These are phyloP conservation scores for Siphlonurus alternatus DNA, from an alignment of 2,888 invertebrate species.

Conservation along the genomic window DNA sequence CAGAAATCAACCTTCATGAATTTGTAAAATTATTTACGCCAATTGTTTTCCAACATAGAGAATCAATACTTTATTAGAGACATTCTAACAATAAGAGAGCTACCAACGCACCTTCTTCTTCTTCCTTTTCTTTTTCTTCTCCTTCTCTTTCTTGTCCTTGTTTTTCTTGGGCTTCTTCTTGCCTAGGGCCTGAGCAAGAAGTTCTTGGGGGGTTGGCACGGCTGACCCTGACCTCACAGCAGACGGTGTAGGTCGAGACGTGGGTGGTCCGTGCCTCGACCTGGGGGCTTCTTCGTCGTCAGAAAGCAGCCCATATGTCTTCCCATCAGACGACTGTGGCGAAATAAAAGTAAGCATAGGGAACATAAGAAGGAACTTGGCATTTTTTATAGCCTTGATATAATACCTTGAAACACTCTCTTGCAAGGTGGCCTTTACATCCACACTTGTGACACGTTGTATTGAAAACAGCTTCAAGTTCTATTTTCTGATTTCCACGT, in stretches of 20 bases:
- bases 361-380: not conserved
- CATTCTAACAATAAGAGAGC: no score
- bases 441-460: conserved; percentile 27
- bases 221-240: no score
- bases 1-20: no score
- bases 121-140: not conserved
- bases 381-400: not conserved
- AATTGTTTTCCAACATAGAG: no score
- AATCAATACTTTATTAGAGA: no score
- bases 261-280: not conserved
- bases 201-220: not conserved
- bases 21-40: no score
- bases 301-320: not conserved
- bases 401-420: conserved; percentile 26
- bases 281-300: not conserved
- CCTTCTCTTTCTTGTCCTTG: not conserved
- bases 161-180: not conserved
- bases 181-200: not conserved
- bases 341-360: not conserved
- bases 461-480: conserved; percentile 26
- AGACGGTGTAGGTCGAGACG: not conserved
- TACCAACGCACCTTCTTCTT: no score
- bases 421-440: conserved; percentile 25
- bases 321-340: not conserved
- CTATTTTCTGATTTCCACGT: conserved; percentile 22